A percentile compares a stretch with the other conserved stretches of the same genome.
Evolutionary conservation across 2,113 vertebrate species (phyloP).

Genomic region (Onychorhynchus coronatus): DNA sequence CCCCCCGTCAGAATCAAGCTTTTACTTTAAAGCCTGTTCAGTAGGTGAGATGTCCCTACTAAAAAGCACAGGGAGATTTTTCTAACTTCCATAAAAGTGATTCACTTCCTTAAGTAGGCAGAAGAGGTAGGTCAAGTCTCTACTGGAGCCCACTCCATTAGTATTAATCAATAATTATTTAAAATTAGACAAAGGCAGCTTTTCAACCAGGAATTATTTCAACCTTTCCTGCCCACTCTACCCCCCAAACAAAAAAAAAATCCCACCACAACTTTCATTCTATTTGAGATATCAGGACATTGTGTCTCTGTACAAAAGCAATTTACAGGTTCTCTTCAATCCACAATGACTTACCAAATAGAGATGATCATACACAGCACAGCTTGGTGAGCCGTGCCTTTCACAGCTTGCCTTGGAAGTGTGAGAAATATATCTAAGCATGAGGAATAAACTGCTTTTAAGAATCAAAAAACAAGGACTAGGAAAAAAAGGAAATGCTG

Average conservation of each 20-base stretch:
- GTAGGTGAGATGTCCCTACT: not conserved
- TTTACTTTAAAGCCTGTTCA: not conserved
- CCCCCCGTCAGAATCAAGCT: not conserved
- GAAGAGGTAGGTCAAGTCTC: not conserved
- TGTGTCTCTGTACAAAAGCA: not conserved
- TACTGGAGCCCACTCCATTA: not conserved
- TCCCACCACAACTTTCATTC: not conserved
- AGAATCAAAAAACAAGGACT: not conserved
- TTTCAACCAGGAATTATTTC: not conserved
- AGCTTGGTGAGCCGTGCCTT: not conserved
- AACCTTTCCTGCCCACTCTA: not conserved
- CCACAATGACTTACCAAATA: not conserved
- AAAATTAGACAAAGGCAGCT: not conserved
- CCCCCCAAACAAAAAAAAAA: not conserved
- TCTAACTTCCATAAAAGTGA: not conserved
- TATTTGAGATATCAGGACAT: not conserved
- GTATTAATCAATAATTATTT: constrained; percentile 21
- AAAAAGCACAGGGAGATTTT: not conserved
- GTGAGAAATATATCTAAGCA: not conserved
- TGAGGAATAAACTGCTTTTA: not conserved
- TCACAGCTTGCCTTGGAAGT: not conserved
- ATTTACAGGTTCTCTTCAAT: not conserved
- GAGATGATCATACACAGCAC: not conserved
- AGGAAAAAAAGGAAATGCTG: not conserved
- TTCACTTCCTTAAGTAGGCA: not conserved